Percentiles rank a stretch among this genome's conserved stretches.
Evolutionary conservation across 2,888 invertebrate genomes (phyloP).

Genomic region (Drosophila buzzatii): DNA sequence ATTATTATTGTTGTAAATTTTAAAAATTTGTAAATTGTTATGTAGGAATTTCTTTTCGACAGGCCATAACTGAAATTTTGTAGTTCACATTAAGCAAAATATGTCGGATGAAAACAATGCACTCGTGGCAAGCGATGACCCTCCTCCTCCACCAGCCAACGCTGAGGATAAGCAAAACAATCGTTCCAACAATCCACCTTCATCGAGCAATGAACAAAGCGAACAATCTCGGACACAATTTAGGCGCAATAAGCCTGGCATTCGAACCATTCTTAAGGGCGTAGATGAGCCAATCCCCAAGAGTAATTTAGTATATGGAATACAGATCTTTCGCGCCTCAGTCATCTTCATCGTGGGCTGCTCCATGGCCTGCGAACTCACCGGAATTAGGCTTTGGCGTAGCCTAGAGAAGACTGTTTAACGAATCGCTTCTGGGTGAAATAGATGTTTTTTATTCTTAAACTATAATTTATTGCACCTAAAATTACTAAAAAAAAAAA

Average conservation of each 20-base stretch:
- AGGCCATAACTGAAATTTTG: background rate
- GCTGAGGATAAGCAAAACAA: background rate
- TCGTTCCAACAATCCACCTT: background rate
- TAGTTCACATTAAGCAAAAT: background rate
- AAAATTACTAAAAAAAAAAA: background rate
- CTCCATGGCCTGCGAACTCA: conserved; percentile 21
- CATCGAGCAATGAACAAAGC: background rate
- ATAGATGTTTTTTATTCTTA: background rate
- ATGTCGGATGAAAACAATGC: conserved; percentile 19
- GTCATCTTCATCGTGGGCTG: conserved; percentile 37
- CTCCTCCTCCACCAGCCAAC: background rate
- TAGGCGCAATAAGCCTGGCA: background rate
- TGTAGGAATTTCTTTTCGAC: conserved; percentile 11
- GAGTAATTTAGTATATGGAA: background rate
- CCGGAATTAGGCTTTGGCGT: conserved; percentile 19
- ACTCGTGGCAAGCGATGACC: background rate
- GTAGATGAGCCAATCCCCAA: background rate
- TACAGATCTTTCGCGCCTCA: conserved; percentile 23
- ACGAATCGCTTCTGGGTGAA: background rate
- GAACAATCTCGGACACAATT: background rate
- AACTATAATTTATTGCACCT: background rate
- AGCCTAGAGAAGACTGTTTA: conserved; percentile 11
- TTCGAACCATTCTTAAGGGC: background rate
- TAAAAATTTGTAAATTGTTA: background rate
- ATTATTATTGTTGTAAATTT: background rate